phyloP scores from a whole-genome alignment of 2,797 vertebrate genomes.

The Poeciliopsis infans region DNA sequence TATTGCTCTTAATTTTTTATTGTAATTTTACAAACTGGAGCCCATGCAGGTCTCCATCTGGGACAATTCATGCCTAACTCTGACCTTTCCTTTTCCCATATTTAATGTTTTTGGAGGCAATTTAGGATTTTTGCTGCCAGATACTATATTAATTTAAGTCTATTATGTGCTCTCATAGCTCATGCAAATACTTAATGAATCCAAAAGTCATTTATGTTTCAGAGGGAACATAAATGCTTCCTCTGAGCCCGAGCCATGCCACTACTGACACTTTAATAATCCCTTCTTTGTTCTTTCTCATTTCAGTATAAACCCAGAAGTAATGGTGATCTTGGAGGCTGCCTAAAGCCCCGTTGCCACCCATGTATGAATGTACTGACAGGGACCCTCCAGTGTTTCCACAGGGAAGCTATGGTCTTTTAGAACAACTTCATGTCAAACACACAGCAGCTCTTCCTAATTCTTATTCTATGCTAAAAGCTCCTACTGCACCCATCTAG shows the following conservation, averaged over 20 bases:
- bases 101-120: not conserved
- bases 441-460: slow-evolving; percentile 14
- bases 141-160: not conserved
- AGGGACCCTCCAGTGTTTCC: slow-evolving; percentile 23
- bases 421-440: slow-evolving; percentile 49
- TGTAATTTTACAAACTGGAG: not conserved
- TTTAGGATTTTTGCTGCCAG: not conserved
- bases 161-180: not conserved
- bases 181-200: not conserved
- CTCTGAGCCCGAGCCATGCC: not conserved
- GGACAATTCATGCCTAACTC: not conserved
- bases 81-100: not conserved
- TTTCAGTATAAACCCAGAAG: slow-evolving; percentile 22
- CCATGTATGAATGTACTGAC: slow-evolving; percentile 28
- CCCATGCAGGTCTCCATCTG: not conserved
- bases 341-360: slow-evolving; percentile 20
- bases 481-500: slow-evolving; percentile 49
- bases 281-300: not conserved
- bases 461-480: slow-evolving; percentile 74
- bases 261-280: not conserved
- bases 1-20: not conserved
- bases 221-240: not conserved
- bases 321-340: slow-evolving; percentile 4
- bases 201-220: not conserved
- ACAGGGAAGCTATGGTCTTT: slow-evolving; percentile 44